A percentile compares a stretch with the other conserved stretches of the same genome.
Evolutionary conservation across 2,888 invertebrate genomes (phyloP).

Genomic region (Sepiola atlantica): DNA sequence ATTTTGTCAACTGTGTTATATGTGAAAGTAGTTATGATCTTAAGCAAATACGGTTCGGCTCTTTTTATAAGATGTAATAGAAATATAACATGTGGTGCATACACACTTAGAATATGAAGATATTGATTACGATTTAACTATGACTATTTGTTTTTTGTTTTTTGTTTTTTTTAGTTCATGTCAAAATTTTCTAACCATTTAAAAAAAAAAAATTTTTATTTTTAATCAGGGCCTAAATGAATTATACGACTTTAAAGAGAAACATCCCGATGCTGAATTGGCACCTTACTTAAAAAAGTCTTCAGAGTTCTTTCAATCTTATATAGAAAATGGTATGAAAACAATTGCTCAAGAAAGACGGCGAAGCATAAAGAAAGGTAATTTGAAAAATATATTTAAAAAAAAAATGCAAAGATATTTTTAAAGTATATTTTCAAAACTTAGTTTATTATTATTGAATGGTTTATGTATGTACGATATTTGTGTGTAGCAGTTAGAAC

Average conservation of each 20-base stretch:
- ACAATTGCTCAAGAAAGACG: conserved; percentile 78
- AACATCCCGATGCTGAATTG: conserved; percentile 88
- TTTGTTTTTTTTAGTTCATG: neutral
- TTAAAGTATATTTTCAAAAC: too few species aligned
- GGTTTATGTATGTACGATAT: too few species aligned
- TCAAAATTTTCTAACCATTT: neutral
- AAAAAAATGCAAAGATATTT: too few species aligned
- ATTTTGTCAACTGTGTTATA: too few species aligned
- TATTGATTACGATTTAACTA: too few species aligned
- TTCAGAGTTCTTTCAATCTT: conserved; percentile 89
- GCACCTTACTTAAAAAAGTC: conserved; percentile 89
- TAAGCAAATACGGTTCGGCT: neutral
- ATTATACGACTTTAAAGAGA: conserved; percentile 85
- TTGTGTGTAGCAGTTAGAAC: too few species aligned
- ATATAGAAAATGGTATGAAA: conserved; percentile 85
- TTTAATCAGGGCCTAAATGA: conserved; percentile 82
- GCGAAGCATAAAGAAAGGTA: conserved; percentile 51
- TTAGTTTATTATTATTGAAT: too few species aligned
- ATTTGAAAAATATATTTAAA: neutral
- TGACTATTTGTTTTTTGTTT: neutral
- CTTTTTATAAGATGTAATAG: neutral
- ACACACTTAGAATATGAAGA: neutral
- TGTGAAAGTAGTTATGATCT: neutral
- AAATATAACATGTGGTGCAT: neutral
- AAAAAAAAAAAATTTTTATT: neutral